Evolutionary conservation across 2,888 invertebrate genomes (phyloP), one percentile per base, ranked within the genome.

Genomic region (Brachyptera putata): DNA sequence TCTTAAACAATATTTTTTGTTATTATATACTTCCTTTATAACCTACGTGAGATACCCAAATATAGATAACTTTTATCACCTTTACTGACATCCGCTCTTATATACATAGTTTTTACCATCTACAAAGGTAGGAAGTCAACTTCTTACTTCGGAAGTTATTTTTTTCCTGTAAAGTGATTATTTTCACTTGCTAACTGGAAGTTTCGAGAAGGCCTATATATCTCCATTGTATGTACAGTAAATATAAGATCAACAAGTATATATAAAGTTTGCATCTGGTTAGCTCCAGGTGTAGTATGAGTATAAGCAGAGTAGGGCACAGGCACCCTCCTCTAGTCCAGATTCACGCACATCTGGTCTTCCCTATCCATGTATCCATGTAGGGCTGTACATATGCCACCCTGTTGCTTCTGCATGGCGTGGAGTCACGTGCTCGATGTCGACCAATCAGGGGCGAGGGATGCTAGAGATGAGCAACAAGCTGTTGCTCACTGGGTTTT

Each of bases 31-130:
- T n/a, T n/a, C n/a, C n/a, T n/a, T n/a, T n/a, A n/a, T n/a, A n/a
- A n/a, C n/a, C n/a, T n/a, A n/a, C n/a, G n/a, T 36, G 53, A 36
- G 53, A 53, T 53, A 34, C 22, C 13, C 53, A 53, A 53, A 53
- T 37, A 53, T 9, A 43, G 43, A 43, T 43, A 43, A 18, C 16
- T 14, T 5, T 9, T 7, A 49, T 16, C 26, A 50, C 50, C 34
- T 50, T 30, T 30, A 30, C 34, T 16, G 30, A 50, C 50, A 18
- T 50, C 50, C 50, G 34, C 50, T 30, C 34, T 30, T n/a, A n/a
- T n/a, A n/a, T n/a, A n/a, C n/a, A n/a, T 16, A n/a, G 46, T 46
- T 46, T 34, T 50, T 50, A 50, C 26, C 16, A 39, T 30, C 34
- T 50, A 7, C 16, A 30, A 50, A 16, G 34, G 50, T 50, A 34